Evolutionary conservation across 1,140 invertebrate genomes (phyloP).

Genomic region (Hycleus phaleratus): DNA sequence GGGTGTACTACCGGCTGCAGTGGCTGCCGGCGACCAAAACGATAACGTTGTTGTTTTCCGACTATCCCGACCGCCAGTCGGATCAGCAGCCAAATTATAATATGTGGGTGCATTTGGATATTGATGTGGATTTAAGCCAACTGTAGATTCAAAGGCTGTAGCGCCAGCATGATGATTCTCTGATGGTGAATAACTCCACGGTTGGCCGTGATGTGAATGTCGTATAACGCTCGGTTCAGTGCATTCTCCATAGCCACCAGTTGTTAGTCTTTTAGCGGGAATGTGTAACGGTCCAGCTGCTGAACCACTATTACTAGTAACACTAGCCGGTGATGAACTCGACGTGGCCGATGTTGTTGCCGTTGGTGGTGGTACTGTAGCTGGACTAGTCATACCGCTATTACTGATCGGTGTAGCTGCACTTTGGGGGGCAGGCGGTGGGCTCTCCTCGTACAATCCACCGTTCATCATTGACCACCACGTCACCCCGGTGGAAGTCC

Average conservation of each 20-base stretch:
- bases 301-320: constrained; percentile 52
- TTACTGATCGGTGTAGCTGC: constrained; percentile 44
- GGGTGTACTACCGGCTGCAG: constrained; percentile 45
- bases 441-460: constrained; percentile 64
- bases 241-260: constrained; percentile 50
- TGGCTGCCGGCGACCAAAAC: constrained; percentile 58
- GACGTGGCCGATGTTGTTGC: constrained; percentile 51
- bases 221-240: constrained; percentile 60
- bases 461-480: constrained; percentile 80
- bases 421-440: constrained; percentile 53
- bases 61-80: constrained; percentile 50
- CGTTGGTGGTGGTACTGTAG: constrained; percentile 48
- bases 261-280: constrained; percentile 65
- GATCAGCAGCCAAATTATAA: constrained; percentile 65
- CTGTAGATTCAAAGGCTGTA: constrained; percentile 49
- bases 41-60: constrained; percentile 52
- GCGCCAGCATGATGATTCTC: constrained; percentile 52
- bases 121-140: constrained; percentile 61
- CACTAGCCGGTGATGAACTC: constrained; percentile 61
- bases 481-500: constrained; percentile 66
- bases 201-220: constrained; percentile 59
- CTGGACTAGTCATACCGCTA: constrained; percentile 45
- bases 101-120: constrained; percentile 65
- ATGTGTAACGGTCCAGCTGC: constrained; percentile 64
- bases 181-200: constrained; percentile 61